Base-by-base conservation (phyloP, 2,113 vertebrate genomes). In the Rhadina sibilatrix region DNA sequence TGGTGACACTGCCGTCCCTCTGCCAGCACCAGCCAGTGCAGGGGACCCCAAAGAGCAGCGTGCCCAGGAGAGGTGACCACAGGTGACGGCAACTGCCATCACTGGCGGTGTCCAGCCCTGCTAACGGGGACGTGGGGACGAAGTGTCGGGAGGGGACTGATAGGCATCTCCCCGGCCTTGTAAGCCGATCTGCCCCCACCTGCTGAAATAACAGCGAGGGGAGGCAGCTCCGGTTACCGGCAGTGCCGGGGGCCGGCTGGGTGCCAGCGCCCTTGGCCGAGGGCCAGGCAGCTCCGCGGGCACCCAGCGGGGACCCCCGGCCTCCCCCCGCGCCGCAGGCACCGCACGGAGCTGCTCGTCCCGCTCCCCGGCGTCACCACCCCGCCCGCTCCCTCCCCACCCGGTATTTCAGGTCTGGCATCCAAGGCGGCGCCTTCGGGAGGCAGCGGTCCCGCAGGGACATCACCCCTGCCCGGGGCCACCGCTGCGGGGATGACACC, bases 191-290 rank as follows among this genome's bases (percentile, higher is more conserved):
- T 61, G 93, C 86, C 68, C 83, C 76, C 75, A 7, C 71, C 96
- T 96, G 94, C 94, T 96, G 96, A 96, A 96, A 96, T 96, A 95
- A 96, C 94, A 96, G 94, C n/a, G 93, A 90, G 89, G 37, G 75
- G 89, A 42, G 59, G 86, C 86, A 57, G 93, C 96, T 96, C 89
- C 2, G 20, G 83, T 96, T 96, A 96, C 96, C 37, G 6, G 87
- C 90, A 31, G 95, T 95, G 95, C 94, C 79, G 9, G 25, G 42
- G 66, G 47, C 87, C 94, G 94, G 95, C 92, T 42, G 83, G 61
- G 79, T 96, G 95, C 95, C 95, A 96, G 83, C 4, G 1, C 66
- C 83, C 89, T 90, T 94, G 96, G 96, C 91, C 8, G 1, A 23
- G 75, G 71, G 86, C 96, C 96, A 96, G 83, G 70, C 6, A 1